Percentiles rank a stretch among this genome's conserved stretches.
phyloP scores from a whole-genome alignment of 2,113 vertebrate species.

The Semicossyphus pulcher region DNA sequence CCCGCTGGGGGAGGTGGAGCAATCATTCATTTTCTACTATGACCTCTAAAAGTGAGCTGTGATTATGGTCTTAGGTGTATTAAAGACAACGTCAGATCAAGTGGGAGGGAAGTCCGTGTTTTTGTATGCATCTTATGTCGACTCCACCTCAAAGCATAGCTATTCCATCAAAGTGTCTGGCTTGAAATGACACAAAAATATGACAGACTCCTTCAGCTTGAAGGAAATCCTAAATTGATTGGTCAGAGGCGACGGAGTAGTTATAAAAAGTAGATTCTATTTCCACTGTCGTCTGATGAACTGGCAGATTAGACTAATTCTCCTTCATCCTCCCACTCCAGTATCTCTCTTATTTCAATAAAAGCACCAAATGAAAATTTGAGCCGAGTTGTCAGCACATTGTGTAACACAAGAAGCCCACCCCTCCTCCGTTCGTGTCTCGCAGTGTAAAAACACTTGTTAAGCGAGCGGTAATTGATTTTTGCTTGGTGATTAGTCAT shows the following conservation, averaged over 20 bases:
- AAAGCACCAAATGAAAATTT: conserved; percentile 18
- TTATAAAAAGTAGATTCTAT: conserved; percentile 40
- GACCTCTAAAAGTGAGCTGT: conserved; percentile 11
- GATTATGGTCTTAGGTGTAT: conserved; percentile 24
- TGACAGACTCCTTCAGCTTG: conserved; percentile 4
- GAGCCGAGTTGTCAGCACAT: conserved; percentile 14
- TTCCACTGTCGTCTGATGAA: conserved; percentile 50
- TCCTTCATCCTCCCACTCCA: conserved; percentile 35
- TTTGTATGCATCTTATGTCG: not conserved
- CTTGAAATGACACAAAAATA: conserved; percentile 4
- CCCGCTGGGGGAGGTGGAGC: not conserved
- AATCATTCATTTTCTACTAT: conserved; percentile 1
- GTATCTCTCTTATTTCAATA: conserved; percentile 29
- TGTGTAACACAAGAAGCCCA: conserved; percentile 21
- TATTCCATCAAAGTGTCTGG: not conserved
- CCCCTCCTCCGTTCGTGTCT: conserved; percentile 14
- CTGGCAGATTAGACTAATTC: conserved; percentile 39
- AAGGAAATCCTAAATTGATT: conserved; percentile 46
- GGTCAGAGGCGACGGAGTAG: conserved; percentile 35
- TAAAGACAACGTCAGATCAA: not conserved
- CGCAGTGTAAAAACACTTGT: conserved; percentile 61
- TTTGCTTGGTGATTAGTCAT: conserved; percentile 65
- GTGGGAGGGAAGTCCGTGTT: not conserved
- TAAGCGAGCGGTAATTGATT: conserved; percentile 71
- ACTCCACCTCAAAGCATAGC: not conserved